These are phyloP conservation scores for Nixonia krombeini DNA, from an alignment of 1,140 invertebrate species.

Conservation along the genomic window DNA sequence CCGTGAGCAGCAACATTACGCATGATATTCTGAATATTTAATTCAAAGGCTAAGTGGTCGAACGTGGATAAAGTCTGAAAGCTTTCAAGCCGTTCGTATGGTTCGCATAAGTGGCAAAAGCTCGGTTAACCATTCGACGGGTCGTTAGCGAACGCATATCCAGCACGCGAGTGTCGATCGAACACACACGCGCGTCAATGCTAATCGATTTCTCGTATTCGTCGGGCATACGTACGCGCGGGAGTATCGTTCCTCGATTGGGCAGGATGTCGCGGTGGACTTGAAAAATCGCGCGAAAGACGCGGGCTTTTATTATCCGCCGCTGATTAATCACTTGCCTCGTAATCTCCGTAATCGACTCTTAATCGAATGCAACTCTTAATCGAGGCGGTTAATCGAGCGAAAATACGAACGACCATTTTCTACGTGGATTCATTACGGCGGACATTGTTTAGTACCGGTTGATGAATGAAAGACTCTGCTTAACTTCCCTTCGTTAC, in stretches of 20 bases:
- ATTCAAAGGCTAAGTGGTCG: conserved; percentile 19
- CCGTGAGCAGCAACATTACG: too few relatives aligned
- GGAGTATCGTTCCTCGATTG: conserved; percentile 38
- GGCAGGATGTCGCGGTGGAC: conserved; percentile 60
- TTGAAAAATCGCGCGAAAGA: too few relatives aligned
- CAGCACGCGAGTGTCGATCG: not conserved
- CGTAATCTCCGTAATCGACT: too few relatives aligned
- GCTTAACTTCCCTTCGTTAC: conserved; percentile 15
- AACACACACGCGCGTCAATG: conserved; percentile 6
- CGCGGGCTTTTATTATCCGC: too few relatives aligned
- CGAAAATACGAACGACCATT: not conserved
- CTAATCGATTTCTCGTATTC: conserved; percentile 18
- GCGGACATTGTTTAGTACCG: not conserved
- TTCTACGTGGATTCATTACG: not conserved
- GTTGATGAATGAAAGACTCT: conserved; percentile 7
- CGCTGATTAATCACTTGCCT: too few relatives aligned
- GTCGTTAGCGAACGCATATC: conserved; percentile 17
- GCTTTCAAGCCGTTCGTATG: conserved; percentile 21
- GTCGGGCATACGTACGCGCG: conserved; percentile 36
- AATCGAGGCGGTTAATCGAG: too few relatives aligned
- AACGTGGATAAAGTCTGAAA: conserved; percentile 33
- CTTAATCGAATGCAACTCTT: too few relatives aligned
- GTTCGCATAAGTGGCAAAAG: conserved; percentile 22
- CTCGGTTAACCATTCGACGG: conserved; percentile 27
- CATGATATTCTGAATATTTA: conserved; percentile 25